Conservation (phyloP, 2,113 vertebrate species). For the Capreolus pygargus region DNA sequence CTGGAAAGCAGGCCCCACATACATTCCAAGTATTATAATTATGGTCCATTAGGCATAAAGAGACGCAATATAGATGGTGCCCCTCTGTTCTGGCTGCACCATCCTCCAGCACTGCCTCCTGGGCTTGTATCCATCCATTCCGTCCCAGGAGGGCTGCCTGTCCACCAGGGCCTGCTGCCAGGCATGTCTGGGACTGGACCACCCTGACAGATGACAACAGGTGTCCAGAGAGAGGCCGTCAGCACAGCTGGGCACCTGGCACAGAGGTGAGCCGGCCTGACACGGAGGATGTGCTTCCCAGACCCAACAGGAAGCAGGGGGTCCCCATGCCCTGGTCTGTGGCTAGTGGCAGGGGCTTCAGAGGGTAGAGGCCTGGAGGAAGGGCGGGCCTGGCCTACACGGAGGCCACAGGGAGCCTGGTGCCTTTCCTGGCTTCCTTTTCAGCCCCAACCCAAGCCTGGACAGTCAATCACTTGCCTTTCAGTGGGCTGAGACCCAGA, state of each 20-base stretch:
- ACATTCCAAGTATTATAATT: constrained; percentile 58
- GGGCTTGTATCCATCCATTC: not conserved
- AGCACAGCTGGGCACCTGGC: not conserved
- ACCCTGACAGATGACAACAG: not conserved
- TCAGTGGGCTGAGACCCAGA: not conserved
- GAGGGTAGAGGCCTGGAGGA: not conserved
- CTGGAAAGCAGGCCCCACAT: constrained; percentile 49
- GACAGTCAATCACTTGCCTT: not conserved
- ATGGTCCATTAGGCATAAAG: constrained; percentile 37
- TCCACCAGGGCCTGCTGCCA: not conserved
- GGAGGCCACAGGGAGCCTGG: not conserved
- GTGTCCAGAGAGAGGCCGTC: not conserved
- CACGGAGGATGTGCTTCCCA: not conserved
- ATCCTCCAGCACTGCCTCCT: not conserved
- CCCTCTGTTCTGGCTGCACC: constrained; percentile 18
- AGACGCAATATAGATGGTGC: not conserved
- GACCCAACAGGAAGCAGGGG: not conserved
- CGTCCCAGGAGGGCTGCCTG: not conserved
- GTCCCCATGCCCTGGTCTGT: not conserved
- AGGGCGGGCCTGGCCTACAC: not conserved
- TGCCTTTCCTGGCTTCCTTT: not conserved
- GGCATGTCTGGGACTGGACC: not conserved
- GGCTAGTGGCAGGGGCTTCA: not conserved
- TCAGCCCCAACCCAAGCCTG: not conserved
- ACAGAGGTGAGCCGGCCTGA: not conserved